Evolutionary conservation across 2,888 invertebrate species (phyloP).

Genomic region (Xanthia icteritia): DNA sequence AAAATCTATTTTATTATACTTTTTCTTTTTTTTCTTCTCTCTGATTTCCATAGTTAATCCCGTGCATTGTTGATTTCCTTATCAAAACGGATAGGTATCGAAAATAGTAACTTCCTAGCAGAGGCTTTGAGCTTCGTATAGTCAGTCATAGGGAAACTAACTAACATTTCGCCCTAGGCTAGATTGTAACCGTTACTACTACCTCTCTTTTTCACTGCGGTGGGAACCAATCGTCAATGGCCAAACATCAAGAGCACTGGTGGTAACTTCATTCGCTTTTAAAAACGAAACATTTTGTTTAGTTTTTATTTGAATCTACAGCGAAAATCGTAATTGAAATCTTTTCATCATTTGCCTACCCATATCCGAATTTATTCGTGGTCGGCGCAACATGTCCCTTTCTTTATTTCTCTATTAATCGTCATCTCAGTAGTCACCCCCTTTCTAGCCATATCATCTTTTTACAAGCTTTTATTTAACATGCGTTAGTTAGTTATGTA

Average conservation of each 20-base stretch:
- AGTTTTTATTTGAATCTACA: background rate
- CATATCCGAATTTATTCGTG: too few relatives aligned
- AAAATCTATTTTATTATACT: background rate
- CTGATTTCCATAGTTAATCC: background rate
- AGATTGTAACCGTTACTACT: conserved; percentile 17
- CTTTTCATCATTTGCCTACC: too few relatives aligned
- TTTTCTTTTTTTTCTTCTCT: background rate
- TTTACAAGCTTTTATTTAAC: too few relatives aligned
- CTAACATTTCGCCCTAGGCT: conserved; percentile 16
- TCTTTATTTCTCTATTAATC: too few relatives aligned
- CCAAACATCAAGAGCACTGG: background rate
- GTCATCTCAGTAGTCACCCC: too few relatives aligned
- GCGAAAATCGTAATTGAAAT: background rate
- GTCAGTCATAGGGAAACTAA: conserved; percentile 1
- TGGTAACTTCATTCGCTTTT: background rate
- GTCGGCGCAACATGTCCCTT: too few relatives aligned
- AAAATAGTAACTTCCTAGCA: background rate
- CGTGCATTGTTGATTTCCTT: too few relatives aligned
- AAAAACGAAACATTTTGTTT: background rate
- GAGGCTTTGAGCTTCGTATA: conserved; percentile 8
- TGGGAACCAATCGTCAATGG: background rate
- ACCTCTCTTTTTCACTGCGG: background rate
- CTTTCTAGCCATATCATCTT: too few relatives aligned
- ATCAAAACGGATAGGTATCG: background rate
- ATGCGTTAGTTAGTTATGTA: too few relatives aligned